Conservation (phyloP, 1,140 invertebrate genomes). For the Psix sp. region DNA sequence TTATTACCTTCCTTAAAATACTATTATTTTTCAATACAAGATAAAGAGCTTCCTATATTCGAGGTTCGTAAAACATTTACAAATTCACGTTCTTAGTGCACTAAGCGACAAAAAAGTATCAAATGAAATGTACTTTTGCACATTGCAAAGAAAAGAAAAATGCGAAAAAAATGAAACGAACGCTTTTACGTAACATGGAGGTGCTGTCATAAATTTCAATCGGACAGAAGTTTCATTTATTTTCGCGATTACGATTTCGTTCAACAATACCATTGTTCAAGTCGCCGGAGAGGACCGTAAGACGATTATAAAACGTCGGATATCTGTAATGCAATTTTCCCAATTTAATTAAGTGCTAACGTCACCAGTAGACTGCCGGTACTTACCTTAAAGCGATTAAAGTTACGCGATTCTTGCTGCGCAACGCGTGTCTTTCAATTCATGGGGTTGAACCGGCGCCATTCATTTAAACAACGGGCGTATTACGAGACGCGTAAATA, state of each 20-base stretch:
- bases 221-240: constrained; percentile 48
- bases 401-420: constrained; percentile 44
- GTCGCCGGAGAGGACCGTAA: constrained; percentile 25
- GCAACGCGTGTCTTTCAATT: constrained; percentile 45
- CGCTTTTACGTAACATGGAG: constrained; percentile 42
- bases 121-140: constrained; percentile 1
- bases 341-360: constrained; percentile 60
- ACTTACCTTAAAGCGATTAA: constrained; percentile 58
- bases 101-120: neutral
- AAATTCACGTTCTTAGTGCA: constrained; percentile 21
- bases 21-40: too few relatives aligned
- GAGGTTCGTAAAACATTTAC: too few relatives aligned
- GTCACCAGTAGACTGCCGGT: constrained; percentile 45
- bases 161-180: constrained; percentile 21
- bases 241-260: constrained; percentile 37
- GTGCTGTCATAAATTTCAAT: constrained; percentile 46
- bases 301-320: constrained; percentile 56
- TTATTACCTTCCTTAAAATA: too few relatives aligned
- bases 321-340: constrained; percentile 60
- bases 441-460: constrained; percentile 24
- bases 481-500: constrained; percentile 47
- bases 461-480: constrained; percentile 49
- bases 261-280: constrained; percentile 30
- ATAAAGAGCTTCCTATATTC: too few relatives aligned
- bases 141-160: neutral